These are phyloP conservation scores for Bos taurus DNA, from an alignment of 2,113 vertebrate genomes.

Conservation along the genomic window ARS-UCD2.0 NC_037338.1:2278001-2278500, in stretches of 20 bases:
- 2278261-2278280: not conserved
- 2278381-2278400: fast-evolving
- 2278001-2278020: not conserved
- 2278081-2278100: not conserved
- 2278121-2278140: not conserved
- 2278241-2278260: not conserved
- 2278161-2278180: not conserved
- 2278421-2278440: not conserved
- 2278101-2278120: not conserved
- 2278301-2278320: not conserved
- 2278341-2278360: constrained; percentile 48
- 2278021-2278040: not conserved
- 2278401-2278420: no score
- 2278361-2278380: not conserved
- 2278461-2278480: not conserved
- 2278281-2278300: not conserved
- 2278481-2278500: not conserved
- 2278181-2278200: not conserved
- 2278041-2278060: not conserved
- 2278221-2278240: not conserved
- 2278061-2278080: not conserved
- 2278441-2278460: not conserved
- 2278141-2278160: not conserved
- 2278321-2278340: not conserved
- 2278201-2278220: not conserved